These are phyloP conservation scores for Anodontia alba DNA, from an alignment of 2,888 invertebrate species.

Conservation along the genomic window DNA sequence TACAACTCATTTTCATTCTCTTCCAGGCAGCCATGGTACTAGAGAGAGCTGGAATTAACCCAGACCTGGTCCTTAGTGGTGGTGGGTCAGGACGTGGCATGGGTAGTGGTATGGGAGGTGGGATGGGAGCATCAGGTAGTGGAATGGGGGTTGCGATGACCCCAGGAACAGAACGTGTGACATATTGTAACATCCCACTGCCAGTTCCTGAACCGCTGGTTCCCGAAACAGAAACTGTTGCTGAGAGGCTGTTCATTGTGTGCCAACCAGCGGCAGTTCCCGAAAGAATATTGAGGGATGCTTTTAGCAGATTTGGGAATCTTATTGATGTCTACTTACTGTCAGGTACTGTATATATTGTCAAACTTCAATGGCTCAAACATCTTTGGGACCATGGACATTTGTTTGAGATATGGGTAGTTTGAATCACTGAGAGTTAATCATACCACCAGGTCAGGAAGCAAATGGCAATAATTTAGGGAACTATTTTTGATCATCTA, in stretches of 20 bases:
- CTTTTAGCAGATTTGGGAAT: constrained; percentile 95
- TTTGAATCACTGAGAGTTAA: too few relatives aligned
- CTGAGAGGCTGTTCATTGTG: constrained; percentile 87
- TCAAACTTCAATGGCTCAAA: too few relatives aligned
- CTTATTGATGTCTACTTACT: constrained; percentile 95
- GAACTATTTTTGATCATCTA: too few relatives aligned
- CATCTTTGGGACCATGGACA: not conserved
- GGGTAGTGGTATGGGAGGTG: not conserved
- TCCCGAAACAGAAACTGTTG: constrained; percentile 85
- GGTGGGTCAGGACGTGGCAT: not conserved
- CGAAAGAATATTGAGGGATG: constrained; percentile 92
- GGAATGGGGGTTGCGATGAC: not conserved
- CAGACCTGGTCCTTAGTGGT: constrained; percentile 65
- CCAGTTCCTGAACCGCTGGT: constrained; percentile 86
- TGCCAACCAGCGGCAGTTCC: constrained; percentile 90
- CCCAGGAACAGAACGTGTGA: constrained; percentile 68
- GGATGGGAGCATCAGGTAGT: not conserved
- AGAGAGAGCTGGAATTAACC: constrained; percentile 78
- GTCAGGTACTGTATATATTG: constrained; percentile 87
- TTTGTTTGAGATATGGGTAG: too few relatives aligned
- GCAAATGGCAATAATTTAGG: too few relatives aligned
- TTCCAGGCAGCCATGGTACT: constrained; percentile 76
- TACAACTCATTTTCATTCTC: too few relatives aligned
- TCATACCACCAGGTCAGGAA: too few relatives aligned
- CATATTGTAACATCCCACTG: constrained; percentile 87